phyloP scores from a whole-genome alignment of 2,888 invertebrate species.

The Nezara viridula region DNA sequence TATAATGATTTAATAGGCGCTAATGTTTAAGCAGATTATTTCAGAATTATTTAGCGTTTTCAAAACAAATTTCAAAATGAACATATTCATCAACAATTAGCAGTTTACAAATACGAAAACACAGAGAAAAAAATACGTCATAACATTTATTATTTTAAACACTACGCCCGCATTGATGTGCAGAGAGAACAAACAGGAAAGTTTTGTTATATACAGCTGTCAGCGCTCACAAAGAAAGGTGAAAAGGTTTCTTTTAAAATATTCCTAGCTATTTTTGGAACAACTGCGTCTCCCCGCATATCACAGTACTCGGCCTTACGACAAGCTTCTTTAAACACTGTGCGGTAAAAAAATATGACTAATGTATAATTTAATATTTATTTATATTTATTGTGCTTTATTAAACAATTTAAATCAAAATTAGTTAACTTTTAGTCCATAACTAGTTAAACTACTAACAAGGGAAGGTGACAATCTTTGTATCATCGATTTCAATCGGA shows the following conservation, averaged over 20 bases:
- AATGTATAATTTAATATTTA: too few relatives aligned
- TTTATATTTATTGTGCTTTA: too few relatives aligned
- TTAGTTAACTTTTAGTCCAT: too few relatives aligned
- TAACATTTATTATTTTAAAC: background rate
- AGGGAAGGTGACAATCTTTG: too few relatives aligned
- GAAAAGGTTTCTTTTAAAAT: background rate
- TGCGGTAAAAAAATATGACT: background rate
- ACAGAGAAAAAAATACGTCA: background rate
- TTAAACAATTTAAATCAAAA: too few relatives aligned
- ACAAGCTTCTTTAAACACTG: background rate
- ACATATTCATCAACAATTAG: background rate
- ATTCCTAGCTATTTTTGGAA: background rate
- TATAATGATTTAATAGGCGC: too few relatives aligned
- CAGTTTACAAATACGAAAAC: background rate
- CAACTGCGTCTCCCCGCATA: background rate
- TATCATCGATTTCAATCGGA: too few relatives aligned
- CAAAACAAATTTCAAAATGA: background rate
- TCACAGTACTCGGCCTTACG: background rate
- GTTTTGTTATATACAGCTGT: conserved; percentile 7
- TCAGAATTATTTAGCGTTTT: background rate
- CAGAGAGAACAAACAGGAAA: background rate
- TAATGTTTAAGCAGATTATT: too few relatives aligned
- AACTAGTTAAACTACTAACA: too few relatives aligned
- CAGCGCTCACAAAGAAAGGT: background rate
- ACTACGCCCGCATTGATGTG: background rate